phyloP scores from a whole-genome alignment of 2,888 invertebrate genomes.

The Spodoptera exigua region DNA sequence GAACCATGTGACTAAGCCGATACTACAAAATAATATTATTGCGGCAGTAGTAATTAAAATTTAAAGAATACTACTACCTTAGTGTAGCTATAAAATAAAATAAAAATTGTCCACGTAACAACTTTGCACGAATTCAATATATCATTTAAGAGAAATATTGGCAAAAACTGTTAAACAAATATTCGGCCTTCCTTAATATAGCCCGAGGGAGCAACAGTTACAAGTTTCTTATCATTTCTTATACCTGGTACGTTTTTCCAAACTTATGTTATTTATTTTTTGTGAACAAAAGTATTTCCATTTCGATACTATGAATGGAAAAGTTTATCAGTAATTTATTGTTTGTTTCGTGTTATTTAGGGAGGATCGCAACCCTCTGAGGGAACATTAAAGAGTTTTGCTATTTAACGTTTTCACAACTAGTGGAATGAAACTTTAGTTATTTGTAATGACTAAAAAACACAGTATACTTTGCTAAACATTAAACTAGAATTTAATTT shows the following conservation, averaged over 20 bases:
- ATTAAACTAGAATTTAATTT: too few species aligned
- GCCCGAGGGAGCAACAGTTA: constrained; percentile 29
- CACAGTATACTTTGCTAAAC: too few species aligned
- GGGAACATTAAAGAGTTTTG: background rate
- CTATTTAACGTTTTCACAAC: constrained; percentile 5
- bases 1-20: too few species aligned
- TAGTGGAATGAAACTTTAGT: background rate
- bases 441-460: too few species aligned
- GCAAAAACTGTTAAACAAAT: constrained; percentile 17
- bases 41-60: too few species aligned
- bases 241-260: constrained; percentile 17
- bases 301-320: constrained; percentile 17
- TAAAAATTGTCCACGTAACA: background rate
- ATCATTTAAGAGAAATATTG: constrained; percentile 23
- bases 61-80: too few species aligned
- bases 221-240: constrained; percentile 23
- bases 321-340: constrained; percentile 42
- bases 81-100: too few species aligned
- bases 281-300: constrained; percentile 39
- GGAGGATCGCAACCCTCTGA: background rate
- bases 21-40: too few species aligned
- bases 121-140: constrained; percentile 11
- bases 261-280: constrained; percentile 33
- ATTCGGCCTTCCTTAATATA: constrained; percentile 27
- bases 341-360: constrained; percentile 16